Percentiles rank a stretch among this genome's conserved stretches.
Evolutionary conservation across 2,113 vertebrate genomes (phyloP).

Genomic region (Clarias batrachus): DNA sequence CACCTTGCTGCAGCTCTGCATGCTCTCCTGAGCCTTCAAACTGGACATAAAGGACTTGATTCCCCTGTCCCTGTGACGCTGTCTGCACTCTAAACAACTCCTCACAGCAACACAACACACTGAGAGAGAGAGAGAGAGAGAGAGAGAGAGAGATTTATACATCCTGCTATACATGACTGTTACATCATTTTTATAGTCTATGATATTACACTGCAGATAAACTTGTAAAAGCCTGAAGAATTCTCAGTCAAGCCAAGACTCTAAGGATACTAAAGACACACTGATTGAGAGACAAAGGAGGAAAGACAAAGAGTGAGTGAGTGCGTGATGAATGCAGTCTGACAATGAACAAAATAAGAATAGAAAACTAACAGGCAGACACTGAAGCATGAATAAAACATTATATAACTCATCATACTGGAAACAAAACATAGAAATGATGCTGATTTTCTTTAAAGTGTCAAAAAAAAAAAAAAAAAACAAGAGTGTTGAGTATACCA

Average conservation of each 20-base stretch:
- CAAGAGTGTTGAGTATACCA: neutral
- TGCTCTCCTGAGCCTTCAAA: conserved; percentile 81
- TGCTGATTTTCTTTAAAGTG: neutral
- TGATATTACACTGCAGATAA: neutral
- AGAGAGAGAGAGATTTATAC: neutral
- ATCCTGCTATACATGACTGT: neutral
- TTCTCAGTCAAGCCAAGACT: neutral
- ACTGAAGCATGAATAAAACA: conserved; percentile 1
- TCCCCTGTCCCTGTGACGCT: conserved; percentile 83
- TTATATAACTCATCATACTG: neutral
- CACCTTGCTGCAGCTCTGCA: conserved; percentile 82
- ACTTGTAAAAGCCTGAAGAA: neutral
- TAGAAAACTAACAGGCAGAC: neutral
- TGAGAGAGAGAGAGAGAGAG: conserved; percentile 59
- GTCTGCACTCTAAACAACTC: conserved; percentile 92
- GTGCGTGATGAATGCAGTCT: neutral
- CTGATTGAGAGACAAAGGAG: conserved; percentile 20
- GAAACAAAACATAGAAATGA: neutral
- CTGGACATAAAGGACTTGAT: conserved; percentile 72
- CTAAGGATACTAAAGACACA: neutral
- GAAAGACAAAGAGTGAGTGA: neutral
- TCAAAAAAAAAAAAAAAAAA: neutral
- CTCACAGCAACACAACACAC: conserved; percentile 96
- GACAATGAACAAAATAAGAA: neutral
- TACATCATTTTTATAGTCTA: neutral